These are phyloP conservation scores for Gibbula magus DNA, from an alignment of 2,888 invertebrate species.

Conservation along the genomic window DNA sequence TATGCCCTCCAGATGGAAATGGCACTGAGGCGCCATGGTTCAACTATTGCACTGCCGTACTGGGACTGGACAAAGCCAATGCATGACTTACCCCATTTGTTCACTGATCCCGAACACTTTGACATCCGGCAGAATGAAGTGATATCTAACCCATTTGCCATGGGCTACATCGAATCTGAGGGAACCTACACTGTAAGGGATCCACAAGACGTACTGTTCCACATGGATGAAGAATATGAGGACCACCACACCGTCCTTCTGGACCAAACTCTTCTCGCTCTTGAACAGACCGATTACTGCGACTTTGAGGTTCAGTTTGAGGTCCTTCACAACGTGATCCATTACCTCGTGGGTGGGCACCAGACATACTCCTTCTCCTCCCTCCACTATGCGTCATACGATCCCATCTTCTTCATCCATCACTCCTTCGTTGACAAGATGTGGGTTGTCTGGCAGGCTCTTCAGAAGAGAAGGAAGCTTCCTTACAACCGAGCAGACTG, in stretches of 20 bases:
- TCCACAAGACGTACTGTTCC: conserved; percentile 38
- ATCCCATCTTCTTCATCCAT: conserved; percentile 36
- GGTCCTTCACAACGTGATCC: conserved; percentile 31
- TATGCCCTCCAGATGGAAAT: conserved; percentile 32
- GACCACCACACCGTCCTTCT: conserved; percentile 33
- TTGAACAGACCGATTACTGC: conserved; percentile 37
- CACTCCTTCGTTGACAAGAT: conserved; percentile 30
- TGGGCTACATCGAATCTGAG: conserved; percentile 33
- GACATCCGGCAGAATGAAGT: conserved; percentile 43
- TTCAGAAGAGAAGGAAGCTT: conserved; percentile 29
- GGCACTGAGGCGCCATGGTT: conserved; percentile 28
- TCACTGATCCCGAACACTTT: conserved; percentile 38
- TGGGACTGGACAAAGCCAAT: conserved; percentile 49
- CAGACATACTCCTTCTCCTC: conserved; percentile 29
- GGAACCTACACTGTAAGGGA: conserved; percentile 43
- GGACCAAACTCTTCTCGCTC: conserved; percentile 32
- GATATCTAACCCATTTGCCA: conserved; percentile 36
- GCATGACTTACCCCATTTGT: conserved; percentile 34
- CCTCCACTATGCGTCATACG: conserved; percentile 33
- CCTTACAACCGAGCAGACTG: conserved; percentile 32
- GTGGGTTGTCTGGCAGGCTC: conserved; percentile 38
- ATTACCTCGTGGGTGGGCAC: conserved; percentile 24
- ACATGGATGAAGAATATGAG: conserved; percentile 29
- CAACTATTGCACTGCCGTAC: conserved; percentile 41
- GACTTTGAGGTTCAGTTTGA: conserved; percentile 35